phyloP scores from a whole-genome alignment of 1,140 invertebrate species.

The Scaptomyza pallida region DNA sequence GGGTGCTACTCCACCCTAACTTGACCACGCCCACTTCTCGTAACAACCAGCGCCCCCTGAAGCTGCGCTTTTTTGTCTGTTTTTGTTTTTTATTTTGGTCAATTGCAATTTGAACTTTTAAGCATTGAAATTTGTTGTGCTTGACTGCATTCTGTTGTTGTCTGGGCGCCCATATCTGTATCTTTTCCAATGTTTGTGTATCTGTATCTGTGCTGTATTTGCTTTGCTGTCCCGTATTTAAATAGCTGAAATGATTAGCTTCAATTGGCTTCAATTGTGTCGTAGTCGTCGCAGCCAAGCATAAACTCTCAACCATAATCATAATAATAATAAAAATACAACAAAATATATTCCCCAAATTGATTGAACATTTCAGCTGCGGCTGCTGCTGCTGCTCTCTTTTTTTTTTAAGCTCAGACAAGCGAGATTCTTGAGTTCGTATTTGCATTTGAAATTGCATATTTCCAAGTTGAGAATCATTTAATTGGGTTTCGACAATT shows the following conservation, averaged over 20 bases:
- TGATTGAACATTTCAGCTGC: too few relatives aligned
- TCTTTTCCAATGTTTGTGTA: slow-evolving; percentile 2
- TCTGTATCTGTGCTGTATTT: slow-evolving; percentile 25
- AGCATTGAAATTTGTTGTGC: slow-evolving; percentile 15
- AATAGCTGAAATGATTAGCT: slow-evolving; percentile 74
- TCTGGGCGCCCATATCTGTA: background rate
- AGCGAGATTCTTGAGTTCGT: too few relatives aligned
- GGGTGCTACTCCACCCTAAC: background rate
- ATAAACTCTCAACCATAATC: slow-evolving; percentile 24
- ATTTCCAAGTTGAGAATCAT: too few relatives aligned
- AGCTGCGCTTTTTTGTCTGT: background rate
- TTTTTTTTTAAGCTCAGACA: too few relatives aligned
- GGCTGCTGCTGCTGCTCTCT: too few relatives aligned
- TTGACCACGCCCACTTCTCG: background rate
- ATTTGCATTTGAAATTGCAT: too few relatives aligned
- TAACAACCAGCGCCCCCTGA: too few relatives aligned
- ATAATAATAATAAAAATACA: background rate
- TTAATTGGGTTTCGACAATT: too few relatives aligned
- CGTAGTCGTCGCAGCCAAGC: background rate
- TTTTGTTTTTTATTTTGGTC: slow-evolving; percentile 17
- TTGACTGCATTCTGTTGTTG: slow-evolving; percentile 9
- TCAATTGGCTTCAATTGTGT: slow-evolving; percentile 78
- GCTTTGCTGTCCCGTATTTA: slow-evolving; percentile 67
- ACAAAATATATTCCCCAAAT: background rate
- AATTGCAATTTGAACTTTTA: slow-evolving; percentile 22